Evolutionary conservation across 2,888 invertebrate genomes (phyloP).

Genomic region (Acanthosepion esculentum): DNA sequence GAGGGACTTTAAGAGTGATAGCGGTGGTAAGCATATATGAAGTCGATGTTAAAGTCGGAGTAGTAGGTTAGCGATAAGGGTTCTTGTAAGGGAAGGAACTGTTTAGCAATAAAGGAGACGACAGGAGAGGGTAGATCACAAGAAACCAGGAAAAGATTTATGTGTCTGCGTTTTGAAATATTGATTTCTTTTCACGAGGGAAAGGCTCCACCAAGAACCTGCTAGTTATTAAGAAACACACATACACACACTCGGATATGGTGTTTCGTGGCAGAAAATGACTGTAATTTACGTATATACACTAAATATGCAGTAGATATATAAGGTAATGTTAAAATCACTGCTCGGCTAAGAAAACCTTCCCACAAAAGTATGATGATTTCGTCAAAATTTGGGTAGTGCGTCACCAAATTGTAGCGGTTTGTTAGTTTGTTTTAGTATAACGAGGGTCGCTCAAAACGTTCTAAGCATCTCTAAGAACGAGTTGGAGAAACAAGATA

Average conservation of each 20-base stretch:
- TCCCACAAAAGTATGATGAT: too few relatives aligned
- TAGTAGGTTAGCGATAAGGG: background rate
- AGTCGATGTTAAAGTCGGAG: background rate
- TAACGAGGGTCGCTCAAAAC: too few relatives aligned
- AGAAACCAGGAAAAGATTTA: background rate
- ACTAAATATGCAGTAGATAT: too few relatives aligned
- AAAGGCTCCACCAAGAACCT: background rate
- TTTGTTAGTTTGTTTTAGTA: too few relatives aligned
- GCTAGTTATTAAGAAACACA: background rate
- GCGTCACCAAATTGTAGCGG: too few relatives aligned
- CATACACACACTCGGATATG: background rate
- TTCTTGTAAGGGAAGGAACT: background rate
- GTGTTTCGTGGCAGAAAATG: too few relatives aligned
- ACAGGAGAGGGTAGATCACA: background rate
- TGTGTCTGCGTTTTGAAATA: background rate
- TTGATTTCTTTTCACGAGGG: background rate
- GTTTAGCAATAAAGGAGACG: background rate
- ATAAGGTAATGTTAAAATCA: too few relatives aligned
- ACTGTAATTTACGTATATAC: too few relatives aligned
- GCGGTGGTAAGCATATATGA: background rate
- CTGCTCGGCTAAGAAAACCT: too few relatives aligned
- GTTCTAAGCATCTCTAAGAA: too few relatives aligned
- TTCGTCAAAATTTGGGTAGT: too few relatives aligned
- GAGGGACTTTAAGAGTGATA: background rate
- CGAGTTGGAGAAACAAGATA: too few relatives aligned